Evolutionary conservation across 2,113 vertebrate genomes (phyloP), one percentile per base, ranked within the genome.

Genomic region (Dromas ardeola): DNA sequence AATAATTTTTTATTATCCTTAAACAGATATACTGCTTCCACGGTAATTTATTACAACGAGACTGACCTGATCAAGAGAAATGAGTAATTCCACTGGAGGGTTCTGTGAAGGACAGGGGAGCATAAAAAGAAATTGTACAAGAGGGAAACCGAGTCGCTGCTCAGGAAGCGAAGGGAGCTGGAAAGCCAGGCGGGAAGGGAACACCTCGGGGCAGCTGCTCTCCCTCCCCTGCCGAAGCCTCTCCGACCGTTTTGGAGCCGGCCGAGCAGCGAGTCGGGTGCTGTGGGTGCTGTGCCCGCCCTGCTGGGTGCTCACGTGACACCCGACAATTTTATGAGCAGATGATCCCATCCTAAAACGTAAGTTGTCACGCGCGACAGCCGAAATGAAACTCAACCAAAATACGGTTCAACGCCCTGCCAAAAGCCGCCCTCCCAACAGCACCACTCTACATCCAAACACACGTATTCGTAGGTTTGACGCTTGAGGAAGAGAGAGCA

Each of bases 211-310:
- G n/a, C 25, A 1, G 67, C 42, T 17, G 42, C 1, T 49, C 30
- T 9, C 73, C 73, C 9, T 14, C 9, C 0, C 79, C 66, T 40
- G n/a, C 40, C 26, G 9, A 32, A 45, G 59, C 4, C 73, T 25
- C 59, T 30, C 1, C 45, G 5, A 4, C 2, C 0, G 10, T 2
- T 72, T 7, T 5, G 9, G 65, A 42, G 5, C 25, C 2, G 4
- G 45, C 53, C 15, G 67, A 30, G 50, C 19, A 16, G 29, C 0
- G 2, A 45, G 11, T 1, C 1, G 2, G 38, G 61, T 0, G 2
- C 5, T 4, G 21, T 23, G 49, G 9, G 38, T 2, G 49, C 74
- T 19, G 42, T 0, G 19, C 26, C 6, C 5, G 23, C 36, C 88
- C 21, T 6, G 63, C 50, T 5, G n/a, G 59, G 6, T 8, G 18